Percentiles rank a stretch among this genome's conserved stretches.
Conservation (phyloP, 2,888 invertebrate species). For the Branchellion lobata region DNA sequence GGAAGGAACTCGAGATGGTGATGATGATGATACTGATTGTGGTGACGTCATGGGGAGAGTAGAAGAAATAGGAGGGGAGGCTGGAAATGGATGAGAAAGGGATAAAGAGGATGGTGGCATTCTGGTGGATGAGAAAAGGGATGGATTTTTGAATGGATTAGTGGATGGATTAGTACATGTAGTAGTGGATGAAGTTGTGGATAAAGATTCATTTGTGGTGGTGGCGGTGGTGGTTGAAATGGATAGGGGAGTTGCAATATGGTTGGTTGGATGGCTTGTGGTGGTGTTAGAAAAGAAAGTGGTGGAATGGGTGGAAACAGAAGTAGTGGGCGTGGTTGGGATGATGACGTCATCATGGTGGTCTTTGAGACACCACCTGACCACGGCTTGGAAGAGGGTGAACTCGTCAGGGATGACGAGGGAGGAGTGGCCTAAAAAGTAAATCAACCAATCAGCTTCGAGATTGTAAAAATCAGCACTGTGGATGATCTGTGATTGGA, state of each 20-base stretch:
- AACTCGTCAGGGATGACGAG: conserved; percentile 86
- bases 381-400: conserved; percentile 75
- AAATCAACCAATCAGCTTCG: conserved; percentile 76
- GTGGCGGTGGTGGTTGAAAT: too few species aligned
- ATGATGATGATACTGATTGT: too few species aligned
- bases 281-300: background rate
- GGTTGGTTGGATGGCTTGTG: too few species aligned
- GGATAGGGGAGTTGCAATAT: too few species aligned
- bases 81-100: background rate
- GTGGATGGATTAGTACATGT: too few species aligned
- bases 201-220: too few species aligned
- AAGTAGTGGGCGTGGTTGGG: conserved; percentile 78
- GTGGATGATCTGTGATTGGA: conserved; percentile 10
- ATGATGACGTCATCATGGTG: conserved; percentile 82
- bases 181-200: too few species aligned
- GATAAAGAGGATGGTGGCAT: too few species aligned
- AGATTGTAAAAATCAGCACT: conserved; percentile 74
- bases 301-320: conserved; percentile 69
- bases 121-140: too few species aligned
- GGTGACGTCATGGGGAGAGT: background rate
- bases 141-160: too few species aligned
- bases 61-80: background rate
- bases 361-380: conserved; percentile 76
- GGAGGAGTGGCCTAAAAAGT: conserved; percentile 74
- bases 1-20: background rate